phyloP scores from a whole-genome alignment of 2,888 invertebrate species.

The Eupithecia exiguata region DNA sequence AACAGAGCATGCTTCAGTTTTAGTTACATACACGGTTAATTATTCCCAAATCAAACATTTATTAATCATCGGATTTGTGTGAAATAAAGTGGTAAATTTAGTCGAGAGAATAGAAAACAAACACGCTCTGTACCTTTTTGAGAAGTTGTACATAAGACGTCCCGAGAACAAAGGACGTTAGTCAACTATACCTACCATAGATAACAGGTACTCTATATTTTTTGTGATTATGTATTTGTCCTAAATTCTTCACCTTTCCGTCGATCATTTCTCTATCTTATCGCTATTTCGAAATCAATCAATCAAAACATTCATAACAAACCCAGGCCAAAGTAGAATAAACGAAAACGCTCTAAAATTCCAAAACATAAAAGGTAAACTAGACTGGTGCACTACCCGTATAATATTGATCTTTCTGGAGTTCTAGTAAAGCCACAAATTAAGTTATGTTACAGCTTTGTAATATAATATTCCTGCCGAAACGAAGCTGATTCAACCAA shows the following conservation, averaged over 20 bases:
- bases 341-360: not conserved
- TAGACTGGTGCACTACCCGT: not conserved
- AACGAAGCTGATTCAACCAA: too few relatives aligned
- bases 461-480: too few relatives aligned
- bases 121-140: not conserved
- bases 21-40: not conserved
- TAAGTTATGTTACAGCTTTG: too few relatives aligned
- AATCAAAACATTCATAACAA: not conserved
- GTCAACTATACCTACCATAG: not conserved
- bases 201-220: not conserved
- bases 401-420: not conserved
- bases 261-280: constrained; percentile 1
- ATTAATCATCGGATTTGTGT: not conserved
- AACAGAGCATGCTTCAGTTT: not conserved
- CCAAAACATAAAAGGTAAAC: not conserved
- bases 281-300: not conserved
- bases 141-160: not conserved
- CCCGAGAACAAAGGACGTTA: not conserved
- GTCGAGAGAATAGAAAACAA: not conserved
- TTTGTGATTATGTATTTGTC: not conserved
- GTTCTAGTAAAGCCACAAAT: too few relatives aligned
- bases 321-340: not conserved
- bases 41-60: not conserved
- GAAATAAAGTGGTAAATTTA: not conserved
- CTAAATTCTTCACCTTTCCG: not conserved